These are phyloP conservation scores for Etheostoma perlongum DNA, from an alignment of 2,797 vertebrate species.

Conservation along the genomic window DNA sequence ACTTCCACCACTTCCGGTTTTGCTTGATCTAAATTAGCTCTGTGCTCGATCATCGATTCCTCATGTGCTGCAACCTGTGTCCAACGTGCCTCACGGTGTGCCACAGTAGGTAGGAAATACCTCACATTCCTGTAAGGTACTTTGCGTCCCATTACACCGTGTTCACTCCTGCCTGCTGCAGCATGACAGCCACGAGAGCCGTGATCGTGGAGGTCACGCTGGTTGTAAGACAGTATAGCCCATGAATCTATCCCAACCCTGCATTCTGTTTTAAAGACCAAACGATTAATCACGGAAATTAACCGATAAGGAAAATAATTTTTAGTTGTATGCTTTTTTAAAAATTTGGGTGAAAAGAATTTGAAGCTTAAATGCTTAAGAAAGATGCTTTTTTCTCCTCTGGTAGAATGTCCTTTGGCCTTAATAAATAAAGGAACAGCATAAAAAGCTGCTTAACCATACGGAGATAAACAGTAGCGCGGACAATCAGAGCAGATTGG, in stretches of 20 bases:
- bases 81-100: neutral
- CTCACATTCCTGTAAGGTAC: neutral
- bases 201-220: neutral
- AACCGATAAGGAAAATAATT: neutral
- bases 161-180: constrained; percentile 17
- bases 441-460: constrained; percentile 48
- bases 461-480: constrained; percentile 29
- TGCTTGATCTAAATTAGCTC: constrained; percentile 25
- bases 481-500: constrained; percentile 46
- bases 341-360: neutral
- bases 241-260: neutral
- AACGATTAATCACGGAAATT: neutral
- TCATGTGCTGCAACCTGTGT: neutral
- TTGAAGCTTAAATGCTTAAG: neutral
- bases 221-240: neutral
- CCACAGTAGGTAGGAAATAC: neutral
- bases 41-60: neutral
- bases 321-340: neutral
- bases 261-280: neutral
- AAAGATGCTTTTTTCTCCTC: constrained; percentile 7
- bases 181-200: constrained; percentile 6
- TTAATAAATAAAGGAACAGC: constrained; percentile 33
- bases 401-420: constrained; percentile 4
- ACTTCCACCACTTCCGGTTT: constrained; percentile 24
- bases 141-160: neutral